Evolutionary conservation across 2,797 vertebrate genomes (phyloP), one percentile per base, ranked within the genome.

Genomic region (Neostethus bicornis): DNA sequence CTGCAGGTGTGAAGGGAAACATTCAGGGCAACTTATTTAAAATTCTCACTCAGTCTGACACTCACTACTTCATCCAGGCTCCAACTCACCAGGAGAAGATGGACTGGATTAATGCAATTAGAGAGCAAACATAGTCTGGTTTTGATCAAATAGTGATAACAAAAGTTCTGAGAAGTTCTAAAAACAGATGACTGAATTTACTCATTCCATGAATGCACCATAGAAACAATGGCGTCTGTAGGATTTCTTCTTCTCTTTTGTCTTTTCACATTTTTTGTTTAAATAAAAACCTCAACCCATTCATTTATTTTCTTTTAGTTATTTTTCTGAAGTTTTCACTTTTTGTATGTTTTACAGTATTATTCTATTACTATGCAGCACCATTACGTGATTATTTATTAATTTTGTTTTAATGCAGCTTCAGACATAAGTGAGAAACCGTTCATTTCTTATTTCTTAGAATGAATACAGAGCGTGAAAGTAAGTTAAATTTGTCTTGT

Each of bases 21-120:
- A 90, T 98, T 60, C 95, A 98, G 73, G 96, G 96, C 64, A 98
- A 98, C 76, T 87, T 98, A 64, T 96, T 98, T 78, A 97, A 98
- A 87, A 95, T 98, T 88, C 98, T 98, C 83, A 98, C 96, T 12
- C 94, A 94, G 78, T 89, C 90, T 2, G 93, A 98, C 75, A 88
- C 77, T 28, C 93, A 89, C 73, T 98, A 96, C 84, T 98, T 94
- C 66, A 95, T 98, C 65, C 95, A 98, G 89, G 94, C 96, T 26
- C 95, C 96, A 45, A 94, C 90, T 63, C 89, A 90, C 31, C 85
- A 92, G 77, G 93, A 96, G 75, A 91, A 95, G 87, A 90, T 89
- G 61, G 92, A 94, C 47, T 98, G 96, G 96, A 95, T 98, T 13
- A 91, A 95, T 46, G 95, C 95, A 10, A 95, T 98, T 75, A 94